Conservation (phyloP, 1,140 invertebrate genomes). For the Trichogramma pretiosum region DNA sequence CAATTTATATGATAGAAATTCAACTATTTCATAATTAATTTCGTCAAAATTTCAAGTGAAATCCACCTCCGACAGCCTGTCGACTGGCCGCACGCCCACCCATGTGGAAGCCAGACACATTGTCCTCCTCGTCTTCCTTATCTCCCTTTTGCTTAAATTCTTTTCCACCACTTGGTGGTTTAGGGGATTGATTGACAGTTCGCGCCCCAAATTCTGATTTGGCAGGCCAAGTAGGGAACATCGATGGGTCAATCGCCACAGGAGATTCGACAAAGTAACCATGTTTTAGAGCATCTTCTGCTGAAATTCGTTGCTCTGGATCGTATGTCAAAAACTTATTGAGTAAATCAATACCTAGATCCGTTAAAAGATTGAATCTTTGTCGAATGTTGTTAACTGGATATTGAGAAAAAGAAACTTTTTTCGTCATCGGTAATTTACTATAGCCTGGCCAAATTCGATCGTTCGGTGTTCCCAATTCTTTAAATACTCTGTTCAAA, state of each 20-base stretch:
- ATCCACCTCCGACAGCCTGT: slow-evolving; percentile 64
- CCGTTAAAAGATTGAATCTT: slow-evolving; percentile 67
- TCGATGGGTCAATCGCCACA: slow-evolving; percentile 83
- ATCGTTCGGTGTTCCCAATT: slow-evolving; percentile 90
- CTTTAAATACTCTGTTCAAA: slow-evolving; percentile 90
- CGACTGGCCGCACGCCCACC: slow-evolving; percentile 45
- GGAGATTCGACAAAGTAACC: slow-evolving; percentile 88
- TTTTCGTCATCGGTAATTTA: slow-evolving; percentile 81
- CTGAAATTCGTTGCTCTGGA: slow-evolving; percentile 76
- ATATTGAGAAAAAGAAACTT: slow-evolving; percentile 83
- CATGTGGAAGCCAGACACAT: slow-evolving; percentile 53
- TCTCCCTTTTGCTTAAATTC: slow-evolving; percentile 77
- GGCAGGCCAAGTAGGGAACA: slow-evolving; percentile 99
- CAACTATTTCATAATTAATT: too few relatives aligned
- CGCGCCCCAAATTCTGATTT: slow-evolving; percentile 83
- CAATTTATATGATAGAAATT: too few relatives aligned
- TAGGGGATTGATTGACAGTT: slow-evolving; percentile 67
- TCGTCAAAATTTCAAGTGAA: slow-evolving; percentile 70
- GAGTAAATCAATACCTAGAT: slow-evolving; percentile 73
- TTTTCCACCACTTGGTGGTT: slow-evolving; percentile 87
- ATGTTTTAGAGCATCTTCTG: slow-evolving; percentile 80
- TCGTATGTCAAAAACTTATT: slow-evolving; percentile 88
- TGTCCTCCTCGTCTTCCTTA: slow-evolving; percentile 47
- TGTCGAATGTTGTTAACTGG: slow-evolving; percentile 76
- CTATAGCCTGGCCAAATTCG: slow-evolving; percentile 89